These are phyloP conservation scores for Cyclura pinguis DNA, from an alignment of 2,797 vertebrate genomes.

Conservation along the genomic window DNA sequence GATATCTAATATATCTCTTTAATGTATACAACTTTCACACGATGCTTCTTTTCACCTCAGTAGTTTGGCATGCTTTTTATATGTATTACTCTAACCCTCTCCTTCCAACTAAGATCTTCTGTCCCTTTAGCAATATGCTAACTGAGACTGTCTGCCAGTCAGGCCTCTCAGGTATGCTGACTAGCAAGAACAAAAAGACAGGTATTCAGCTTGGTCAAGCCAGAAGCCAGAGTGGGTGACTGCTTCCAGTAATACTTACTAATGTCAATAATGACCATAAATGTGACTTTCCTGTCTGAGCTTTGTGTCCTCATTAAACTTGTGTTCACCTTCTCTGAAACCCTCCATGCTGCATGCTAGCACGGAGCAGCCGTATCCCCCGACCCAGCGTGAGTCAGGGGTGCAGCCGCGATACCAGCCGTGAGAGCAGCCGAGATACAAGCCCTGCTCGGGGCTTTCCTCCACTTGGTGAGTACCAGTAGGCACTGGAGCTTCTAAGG, in stretches of 20 bases:
- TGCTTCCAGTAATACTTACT: constrained; percentile 67
- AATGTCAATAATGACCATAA: constrained; percentile 77
- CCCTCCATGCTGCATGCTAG: constrained; percentile 95
- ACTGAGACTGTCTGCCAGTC: constrained; percentile 50
- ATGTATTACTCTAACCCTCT: constrained; percentile 52
- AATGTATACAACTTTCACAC: constrained; percentile 26
- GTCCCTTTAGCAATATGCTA: constrained; percentile 57
- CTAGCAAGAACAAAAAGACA: constrained; percentile 45
- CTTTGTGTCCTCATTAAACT: constrained; percentile 85
- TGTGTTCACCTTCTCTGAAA: constrained; percentile 93
- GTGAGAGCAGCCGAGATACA: constrained; percentile 99
- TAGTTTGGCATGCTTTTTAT: constrained; percentile 61
- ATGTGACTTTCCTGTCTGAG: constrained; percentile 82
- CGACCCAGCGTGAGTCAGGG: constrained; percentile 99
- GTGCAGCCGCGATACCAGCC: constrained; percentile 98
- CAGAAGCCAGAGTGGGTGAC: constrained; percentile 61
- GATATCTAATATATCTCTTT: constrained; percentile 26
- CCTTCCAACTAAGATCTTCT: constrained; percentile 58
- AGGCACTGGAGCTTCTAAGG: constrained; percentile 74
- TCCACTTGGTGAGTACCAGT: constrained; percentile 92
- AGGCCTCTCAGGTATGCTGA: constrained; percentile 47
- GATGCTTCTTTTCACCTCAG: constrained; percentile 49
- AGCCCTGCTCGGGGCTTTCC: constrained; percentile 97
- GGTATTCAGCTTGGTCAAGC: constrained; percentile 55
- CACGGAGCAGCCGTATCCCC: constrained; percentile 98